Percentiles rank a stretch among this genome's conserved stretches.
phyloP scores from a whole-genome alignment of 2,113 vertebrate species.

The Trichomycterus rosablanca region DNA sequence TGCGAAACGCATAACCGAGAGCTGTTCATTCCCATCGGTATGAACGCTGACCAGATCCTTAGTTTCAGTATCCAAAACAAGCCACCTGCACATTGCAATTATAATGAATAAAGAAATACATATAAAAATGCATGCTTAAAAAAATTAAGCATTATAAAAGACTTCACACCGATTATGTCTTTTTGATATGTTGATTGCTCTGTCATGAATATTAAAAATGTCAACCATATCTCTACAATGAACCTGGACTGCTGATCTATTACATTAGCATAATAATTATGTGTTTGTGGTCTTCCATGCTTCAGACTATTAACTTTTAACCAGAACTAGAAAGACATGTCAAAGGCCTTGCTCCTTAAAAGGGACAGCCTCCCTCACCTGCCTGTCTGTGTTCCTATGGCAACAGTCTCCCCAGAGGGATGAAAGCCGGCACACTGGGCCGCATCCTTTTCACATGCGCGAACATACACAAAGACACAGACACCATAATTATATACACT shows the following conservation, averaged over 20 bases:
- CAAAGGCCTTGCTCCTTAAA: constrained; percentile 26
- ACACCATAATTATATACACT: constrained; percentile 11
- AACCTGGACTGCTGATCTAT: constrained; percentile 2
- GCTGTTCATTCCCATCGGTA: constrained; percentile 95
- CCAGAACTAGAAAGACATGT: constrained; percentile 25
- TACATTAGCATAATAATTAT: constrained; percentile 37
- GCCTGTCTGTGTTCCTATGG: constrained; percentile 89
- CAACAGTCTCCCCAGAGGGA: constrained; percentile 87
- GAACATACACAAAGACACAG: constrained; percentile 15
- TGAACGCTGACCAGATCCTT: constrained; percentile 95
- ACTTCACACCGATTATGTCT: too few species aligned
- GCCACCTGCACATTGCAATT: constrained; percentile 80
- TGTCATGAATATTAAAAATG: constrained; percentile 24
- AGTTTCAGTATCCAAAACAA: constrained; percentile 93
- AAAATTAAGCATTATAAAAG: constrained; percentile 7
- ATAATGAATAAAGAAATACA: background rate
- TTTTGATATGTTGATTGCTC: constrained; percentile 18
- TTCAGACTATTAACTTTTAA: background rate
- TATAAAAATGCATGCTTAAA: background rate
- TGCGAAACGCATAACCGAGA: constrained; percentile 90
- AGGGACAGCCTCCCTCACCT: constrained; percentile 70
- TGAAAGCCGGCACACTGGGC: constrained; percentile 94
- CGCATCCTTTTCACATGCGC: constrained; percentile 73
- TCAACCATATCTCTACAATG: constrained; percentile 20
- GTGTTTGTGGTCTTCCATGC: constrained; percentile 23